Evolutionary conservation across 2,113 vertebrate species (phyloP), one percentile per base, ranked within the genome.

Genomic region (Colaptes auratus): DNA sequence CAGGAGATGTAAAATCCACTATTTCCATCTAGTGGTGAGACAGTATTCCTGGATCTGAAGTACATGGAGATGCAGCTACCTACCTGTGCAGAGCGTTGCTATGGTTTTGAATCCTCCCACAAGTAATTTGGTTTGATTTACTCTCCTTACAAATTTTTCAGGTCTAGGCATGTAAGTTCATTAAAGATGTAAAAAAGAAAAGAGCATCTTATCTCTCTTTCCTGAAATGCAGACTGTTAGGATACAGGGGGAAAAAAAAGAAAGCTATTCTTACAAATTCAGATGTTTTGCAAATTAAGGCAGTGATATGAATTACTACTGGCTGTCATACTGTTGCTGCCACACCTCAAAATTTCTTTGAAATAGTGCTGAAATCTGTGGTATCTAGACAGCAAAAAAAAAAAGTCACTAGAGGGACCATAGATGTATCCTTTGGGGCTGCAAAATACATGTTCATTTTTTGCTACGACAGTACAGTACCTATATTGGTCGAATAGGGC

Each of bases 11-110:
- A 89, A 93, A 96, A 97, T 89, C 82, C 96, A 97, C 97, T 96
- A 89, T 97, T 97, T 96, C 98, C 98, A 97, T 97, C 98, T 98
- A 97, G 97, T 97, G 98, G 97, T 84, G 91, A 95, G 80, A 95
- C 23, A 9, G 12, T 64, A 89, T 81, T 90, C 80, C 50, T 72
- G 65, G 79, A 48, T 56, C 46, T 71, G 53, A 86, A 72, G 82
- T 21, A 71, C 25, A 33, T 17, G 75, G 75, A 67, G 65, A 86
- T 64, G n/a, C 58, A 78, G 42, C 33, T 76, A 60, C 46, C 56
- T 66, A 67, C 53, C 82, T 64, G 30, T 31, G 21, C 33, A 71
- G 65, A 72, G 44, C 0, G 1, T 30, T 19, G 44, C 61, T 72
- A 25, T 2, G 4, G 35, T 65, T 89, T 71, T 71, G 8, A 83